Evolutionary conservation across 92 coral and sea anemone species (phyloP), one percentile per base, ranked within the genome.

Genomic region (Blastomussa wellsi): DNA sequence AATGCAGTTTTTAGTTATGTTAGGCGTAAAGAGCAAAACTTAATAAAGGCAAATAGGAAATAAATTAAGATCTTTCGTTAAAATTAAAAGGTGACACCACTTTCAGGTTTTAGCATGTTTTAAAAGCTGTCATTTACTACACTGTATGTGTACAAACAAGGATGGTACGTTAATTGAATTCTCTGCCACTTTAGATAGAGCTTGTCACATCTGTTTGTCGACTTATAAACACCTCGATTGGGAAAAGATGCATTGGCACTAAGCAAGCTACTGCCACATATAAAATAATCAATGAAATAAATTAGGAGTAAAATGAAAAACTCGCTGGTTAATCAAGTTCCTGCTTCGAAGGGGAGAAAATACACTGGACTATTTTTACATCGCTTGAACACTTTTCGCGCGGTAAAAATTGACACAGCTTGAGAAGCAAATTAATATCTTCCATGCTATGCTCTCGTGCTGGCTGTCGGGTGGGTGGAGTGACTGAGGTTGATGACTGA

Each of bases 61-160:
- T 7, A 31, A 32, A 13, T 5, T 36, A 33, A 70, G 44, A 70
- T 70, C 24, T 5, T 9, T 13, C 7, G 20, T 36, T 26, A 17
- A 44, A 29, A 17, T 48, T 29, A 36, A n/a, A n/a, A n/a, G 69
- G 17, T 35, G 26, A 64, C 51, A 3, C 55, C 67, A 52, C 52
- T 69, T 70, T 71, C 86, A 19, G 10, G 86, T 82, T 82, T 82
- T 82, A 12, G 67, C 86, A 16, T 24, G 86, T 82, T 72, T 52
- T 71, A 19, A 82, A 71, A 53, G 71, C 86, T 82, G 78, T 48
- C 19, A 67, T 51, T 57, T 48, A 20, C 57, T n/a, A 38, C 52
- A n/a, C n/a, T n/a, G n/a, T n/a, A n/a, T 26, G 73, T 24, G 72
- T 39, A 41, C 9, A 65, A 64, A 79, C 74, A 79, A 20, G 4